Conservation (phyloP, 2,113 vertebrate species). For the Atrichornis clamosus region DNA sequence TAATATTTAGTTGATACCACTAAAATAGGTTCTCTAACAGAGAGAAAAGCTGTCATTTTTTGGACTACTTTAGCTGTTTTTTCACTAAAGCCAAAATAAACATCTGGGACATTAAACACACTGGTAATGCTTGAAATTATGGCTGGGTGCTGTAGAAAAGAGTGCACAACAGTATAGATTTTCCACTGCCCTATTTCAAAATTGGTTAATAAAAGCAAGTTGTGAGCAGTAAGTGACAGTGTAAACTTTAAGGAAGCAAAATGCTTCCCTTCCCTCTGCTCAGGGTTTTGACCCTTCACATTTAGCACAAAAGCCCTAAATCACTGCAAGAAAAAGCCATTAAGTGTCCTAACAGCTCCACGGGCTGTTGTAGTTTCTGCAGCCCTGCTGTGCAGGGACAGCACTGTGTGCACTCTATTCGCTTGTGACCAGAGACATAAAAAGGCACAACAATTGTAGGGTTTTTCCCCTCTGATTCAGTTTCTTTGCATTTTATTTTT, state of each 20-base stretch:
- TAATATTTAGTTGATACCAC: not conserved
- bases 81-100: not conserved
- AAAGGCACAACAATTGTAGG: not conserved
- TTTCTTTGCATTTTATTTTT: not conserved
- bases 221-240: not conserved
- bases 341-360: not conserved
- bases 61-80: not conserved
- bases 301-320: not conserved
- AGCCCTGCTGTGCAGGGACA: not conserved
- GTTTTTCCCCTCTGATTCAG: not conserved
- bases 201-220: not conserved
- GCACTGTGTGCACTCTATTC: rapidly evolving
- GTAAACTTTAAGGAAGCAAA: not conserved
- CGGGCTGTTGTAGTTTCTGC: rapidly evolving
- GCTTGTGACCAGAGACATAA: not conserved
- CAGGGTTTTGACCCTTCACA: not conserved
- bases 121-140: not conserved
- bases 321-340: not conserved
- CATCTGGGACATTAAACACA: not conserved
- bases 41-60: not conserved
- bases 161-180: not conserved
- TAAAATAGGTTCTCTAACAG: not conserved
- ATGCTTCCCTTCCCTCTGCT: not conserved
- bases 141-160: not conserved
- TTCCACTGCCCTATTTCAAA: not conserved